Percentiles rank a stretch among this genome's conserved stretches.
Evolutionary conservation across 2,113 vertebrate species (phyloP).

Genomic region (Turdus rufiventris): DNA sequence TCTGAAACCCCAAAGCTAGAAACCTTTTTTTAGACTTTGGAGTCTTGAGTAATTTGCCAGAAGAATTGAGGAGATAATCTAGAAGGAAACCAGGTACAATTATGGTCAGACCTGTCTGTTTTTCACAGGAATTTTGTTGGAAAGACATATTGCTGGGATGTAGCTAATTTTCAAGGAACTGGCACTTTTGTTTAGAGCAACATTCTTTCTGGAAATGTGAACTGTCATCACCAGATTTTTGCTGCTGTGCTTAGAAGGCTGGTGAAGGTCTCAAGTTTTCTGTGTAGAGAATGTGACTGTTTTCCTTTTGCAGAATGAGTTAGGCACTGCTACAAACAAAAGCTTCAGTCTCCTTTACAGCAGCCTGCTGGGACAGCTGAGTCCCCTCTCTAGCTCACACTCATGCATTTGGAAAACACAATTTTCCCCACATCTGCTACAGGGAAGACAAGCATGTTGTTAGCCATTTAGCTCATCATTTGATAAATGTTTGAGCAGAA

Average conservation of each 20-base stretch:
- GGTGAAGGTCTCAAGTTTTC: background rate
- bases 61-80: background rate
- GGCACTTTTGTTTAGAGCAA: background rate
- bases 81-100: background rate
- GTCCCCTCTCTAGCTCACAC: background rate
- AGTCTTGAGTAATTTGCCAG: background rate
- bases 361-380: background rate
- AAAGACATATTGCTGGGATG: background rate
- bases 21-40: background rate
- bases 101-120: background rate
- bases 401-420: background rate
- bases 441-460: background rate
- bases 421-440: background rate
- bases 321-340: background rate
- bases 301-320: background rate
- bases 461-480: background rate
- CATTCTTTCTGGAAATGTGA: background rate
- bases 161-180: background rate
- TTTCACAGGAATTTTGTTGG: background rate
- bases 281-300: background rate
- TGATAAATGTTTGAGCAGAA: background rate
- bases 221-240: background rate
- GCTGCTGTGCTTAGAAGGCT: background rate
- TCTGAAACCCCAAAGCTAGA: background rate
- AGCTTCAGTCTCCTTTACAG: background rate